Base-by-base conservation (phyloP, 2,888 invertebrate species). In the Volucella inflata region DNA sequence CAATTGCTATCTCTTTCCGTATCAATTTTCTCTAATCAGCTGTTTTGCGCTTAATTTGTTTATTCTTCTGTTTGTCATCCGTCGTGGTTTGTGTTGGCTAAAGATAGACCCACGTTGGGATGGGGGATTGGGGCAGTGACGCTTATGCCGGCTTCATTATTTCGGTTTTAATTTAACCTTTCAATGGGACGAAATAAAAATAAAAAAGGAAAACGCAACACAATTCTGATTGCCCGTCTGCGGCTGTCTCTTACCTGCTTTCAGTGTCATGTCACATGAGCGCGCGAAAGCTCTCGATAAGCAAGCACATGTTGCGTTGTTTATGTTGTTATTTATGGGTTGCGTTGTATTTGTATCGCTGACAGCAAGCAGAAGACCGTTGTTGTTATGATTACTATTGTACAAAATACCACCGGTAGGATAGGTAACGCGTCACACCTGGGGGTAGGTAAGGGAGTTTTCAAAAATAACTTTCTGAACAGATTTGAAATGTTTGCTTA, bases 281-380 rank as follows among this genome's bases (percentile, higher is more conserved):
- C 30, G 30, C 30, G 30, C 30, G 42, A 44, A 48, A 74, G 64
- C 68, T 67, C 48, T 59, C 30, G 71, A 51, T 60, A 53, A 71
- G 68, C 59, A 82, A 71, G 68, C 59, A 82, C 77, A 82, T 77
- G 60, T 77, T 82, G 72, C 76, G 55, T 64, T 53, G 70, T 38
- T 48, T 84, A 57, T 78, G 78, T 68, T 75, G 79, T 42, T 48
- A 46, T 82, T 77, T 72, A 50, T 68, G 74, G 12, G 64, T 64
- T 51, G 38, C 64, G n/a, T 57, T 21, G 38, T 44, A n/a, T 12
- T n/a, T 10, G 44, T 14, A 21, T 42, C 16, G 40, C 36, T 11
- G 17, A 21, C 38, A n/a, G n/a, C n/a, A n/a, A n/a, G n/a, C n/a
- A 40, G 30, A 30, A 30, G 30, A 17, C 57, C n/a, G 9, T 30